Conservation (phyloP, 2,888 invertebrate genomes). For the Nesidiocoris tenuis region DNA sequence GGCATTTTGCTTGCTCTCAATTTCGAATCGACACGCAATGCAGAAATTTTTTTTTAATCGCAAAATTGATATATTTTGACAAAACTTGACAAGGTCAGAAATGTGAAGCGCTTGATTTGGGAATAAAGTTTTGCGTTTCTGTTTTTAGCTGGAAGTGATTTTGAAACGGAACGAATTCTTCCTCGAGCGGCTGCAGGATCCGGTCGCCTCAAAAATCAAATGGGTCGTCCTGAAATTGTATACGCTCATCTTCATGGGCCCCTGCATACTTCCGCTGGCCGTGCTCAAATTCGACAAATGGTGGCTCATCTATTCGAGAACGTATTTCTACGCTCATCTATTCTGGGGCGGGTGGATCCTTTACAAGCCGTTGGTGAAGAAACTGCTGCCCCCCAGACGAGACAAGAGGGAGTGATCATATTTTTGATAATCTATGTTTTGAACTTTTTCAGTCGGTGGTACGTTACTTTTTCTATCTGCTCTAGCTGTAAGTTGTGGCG, state of each 20-base stretch:
- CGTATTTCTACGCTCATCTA: conserved; percentile 70
- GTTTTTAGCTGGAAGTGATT: conserved; percentile 52
- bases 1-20: no score
- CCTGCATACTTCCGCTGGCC: conserved; percentile 74
- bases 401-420: conserved; percentile 10
- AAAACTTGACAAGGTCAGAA: no score
- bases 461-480: not conserved
- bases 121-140: no score
- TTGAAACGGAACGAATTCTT: conserved; percentile 59
- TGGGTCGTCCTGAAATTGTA: conserved; percentile 68
- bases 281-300: conserved; percentile 70
- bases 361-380: conserved; percentile 55
- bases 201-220: conserved; percentile 56
- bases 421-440: no score
- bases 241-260: conserved; percentile 80
- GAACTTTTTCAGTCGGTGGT: not conserved
- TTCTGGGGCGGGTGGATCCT: conserved; percentile 67
- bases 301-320: conserved; percentile 63
- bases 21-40: no score
- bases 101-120: no score
- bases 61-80: no score
- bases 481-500: not conserved
- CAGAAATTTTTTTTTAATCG: no score
- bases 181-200: conserved; percentile 55
- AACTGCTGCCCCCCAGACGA: conserved; percentile 51